These are phyloP conservation scores for Heliothis subflexa DNA, from an alignment of 1,140 invertebrate genomes.

Conservation along the genomic window DNA sequence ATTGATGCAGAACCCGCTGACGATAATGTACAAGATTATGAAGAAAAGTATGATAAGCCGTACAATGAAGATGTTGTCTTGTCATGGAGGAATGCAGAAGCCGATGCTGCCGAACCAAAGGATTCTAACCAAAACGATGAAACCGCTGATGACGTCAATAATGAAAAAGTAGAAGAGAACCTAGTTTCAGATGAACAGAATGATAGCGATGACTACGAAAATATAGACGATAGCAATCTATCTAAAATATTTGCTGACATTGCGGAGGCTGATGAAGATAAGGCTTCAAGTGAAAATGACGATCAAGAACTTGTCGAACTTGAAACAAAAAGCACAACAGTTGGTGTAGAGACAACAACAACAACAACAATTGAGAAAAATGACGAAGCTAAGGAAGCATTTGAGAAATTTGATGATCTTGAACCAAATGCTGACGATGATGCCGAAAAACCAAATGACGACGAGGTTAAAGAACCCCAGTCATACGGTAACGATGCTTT, in stretches of 20 bases:
- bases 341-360: not conserved
- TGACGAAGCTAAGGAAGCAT: not conserved
- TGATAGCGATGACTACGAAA: slow-evolving; percentile 57
- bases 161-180: not conserved
- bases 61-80: slow-evolving; percentile 42
- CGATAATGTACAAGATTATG: slow-evolving; percentile 41
- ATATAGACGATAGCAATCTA: slow-evolving; percentile 57
- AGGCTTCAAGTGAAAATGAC: slow-evolving; percentile 19
- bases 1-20: slow-evolving; percentile 41
- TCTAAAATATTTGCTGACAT: slow-evolving; percentile 44
- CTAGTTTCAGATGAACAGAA: not conserved
- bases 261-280: not conserved
- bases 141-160: not conserved
- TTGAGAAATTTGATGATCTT: slow-evolving; percentile 12
- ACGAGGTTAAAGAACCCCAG: slow-evolving; percentile 24
- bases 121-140: slow-evolving; percentile 3
- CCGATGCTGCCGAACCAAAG: not conserved
- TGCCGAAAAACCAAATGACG: slow-evolving; percentile 26
- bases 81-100: not conserved
- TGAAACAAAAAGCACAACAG: not conserved
- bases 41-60: slow-evolving; percentile 45
- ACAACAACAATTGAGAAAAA: not conserved
- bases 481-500: slow-evolving; percentile 45
- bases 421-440: slow-evolving; percentile 36
- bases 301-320: slow-evolving; percentile 10